Percentiles rank a stretch among this genome's conserved stretches.
These are phyloP conservation scores for Calliphora vomitoria DNA, from an alignment of 2,888 invertebrate genomes.

Conservation along the genomic window DNA sequence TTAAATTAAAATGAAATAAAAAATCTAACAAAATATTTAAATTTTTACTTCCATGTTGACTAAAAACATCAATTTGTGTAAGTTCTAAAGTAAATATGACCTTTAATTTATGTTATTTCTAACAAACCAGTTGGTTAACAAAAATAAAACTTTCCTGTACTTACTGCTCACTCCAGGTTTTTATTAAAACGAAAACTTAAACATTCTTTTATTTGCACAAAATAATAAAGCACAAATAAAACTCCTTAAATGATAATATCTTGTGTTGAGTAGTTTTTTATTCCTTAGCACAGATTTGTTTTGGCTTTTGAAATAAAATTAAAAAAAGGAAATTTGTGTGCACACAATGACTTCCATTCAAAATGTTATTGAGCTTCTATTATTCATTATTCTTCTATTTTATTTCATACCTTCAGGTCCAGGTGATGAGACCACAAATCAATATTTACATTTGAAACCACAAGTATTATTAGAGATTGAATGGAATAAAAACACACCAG, in stretches of 20 bases:
- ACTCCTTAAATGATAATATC: slow-evolving; percentile 46
- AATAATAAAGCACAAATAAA: slow-evolving; percentile 3
- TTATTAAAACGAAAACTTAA: neutral
- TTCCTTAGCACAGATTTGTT: slow-evolving; percentile 10
- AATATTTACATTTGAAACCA: slow-evolving; percentile 58
- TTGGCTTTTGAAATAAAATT: slow-evolving; percentile 10
- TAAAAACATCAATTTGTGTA: neutral
- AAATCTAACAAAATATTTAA: neutral
- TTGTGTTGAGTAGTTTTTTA: slow-evolving; percentile 14
- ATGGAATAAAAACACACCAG: neutral
- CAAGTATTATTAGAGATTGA: slow-evolving; percentile 15
- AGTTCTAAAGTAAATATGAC: neutral
- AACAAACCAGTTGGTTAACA: neutral
- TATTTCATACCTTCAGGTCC: slow-evolving; percentile 6
- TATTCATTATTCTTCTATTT: neutral
- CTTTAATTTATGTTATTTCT: neutral
- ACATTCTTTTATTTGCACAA: neutral
- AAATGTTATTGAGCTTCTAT: slow-evolving; percentile 7
- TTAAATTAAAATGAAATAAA: neutral
- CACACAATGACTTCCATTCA: neutral
- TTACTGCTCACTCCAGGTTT: neutral
- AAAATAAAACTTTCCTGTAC: neutral
- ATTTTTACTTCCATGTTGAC: neutral
- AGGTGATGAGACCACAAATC: slow-evolving; percentile 60
- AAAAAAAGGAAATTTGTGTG: slow-evolving; percentile 10